phyloP scores from a whole-genome alignment of 2,113 vertebrate genomes.

The Mastomys natalensis region DNA sequence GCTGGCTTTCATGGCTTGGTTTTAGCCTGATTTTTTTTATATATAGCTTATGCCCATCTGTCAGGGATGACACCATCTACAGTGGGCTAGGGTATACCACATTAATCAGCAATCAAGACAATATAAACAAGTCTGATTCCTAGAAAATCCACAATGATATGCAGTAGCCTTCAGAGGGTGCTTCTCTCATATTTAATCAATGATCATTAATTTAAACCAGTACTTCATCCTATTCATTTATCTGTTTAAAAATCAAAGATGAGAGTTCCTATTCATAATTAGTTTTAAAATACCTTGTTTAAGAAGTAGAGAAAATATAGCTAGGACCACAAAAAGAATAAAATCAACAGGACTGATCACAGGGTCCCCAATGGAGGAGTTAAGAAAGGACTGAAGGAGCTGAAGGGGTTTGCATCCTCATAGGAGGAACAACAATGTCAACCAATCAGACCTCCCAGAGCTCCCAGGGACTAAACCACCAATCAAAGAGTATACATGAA shows the following conservation, averaged over 20 bases:
- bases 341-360: no score
- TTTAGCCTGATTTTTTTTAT: not conserved
- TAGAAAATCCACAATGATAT: not conserved
- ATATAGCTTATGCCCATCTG: not conserved
- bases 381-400: no score
- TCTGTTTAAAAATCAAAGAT: not conserved
- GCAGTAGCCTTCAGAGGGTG: not conserved
- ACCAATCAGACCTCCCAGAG: no score
- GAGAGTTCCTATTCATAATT: not conserved
- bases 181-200: not conserved
- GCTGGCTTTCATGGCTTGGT: not conserved
- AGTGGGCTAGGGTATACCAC: not conserved
- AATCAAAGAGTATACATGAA: no score
- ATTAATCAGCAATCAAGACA: not conserved
- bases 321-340: not conserved
- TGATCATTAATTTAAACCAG: not conserved
- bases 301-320: fast-evolving
- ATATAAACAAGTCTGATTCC: not conserved
- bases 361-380: no score
- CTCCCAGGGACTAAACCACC: no score
- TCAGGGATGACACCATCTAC: not conserved
- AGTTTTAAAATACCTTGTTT: not conserved
- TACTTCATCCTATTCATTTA: not conserved
- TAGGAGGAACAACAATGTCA: no score
- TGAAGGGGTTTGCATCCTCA: no score